Percentiles rank a stretch among this genome's conserved stretches.
These are phyloP conservation scores for Drosophila koepferae DNA, from an alignment of 2,888 invertebrate species.

Conservation along the genomic window DNA sequence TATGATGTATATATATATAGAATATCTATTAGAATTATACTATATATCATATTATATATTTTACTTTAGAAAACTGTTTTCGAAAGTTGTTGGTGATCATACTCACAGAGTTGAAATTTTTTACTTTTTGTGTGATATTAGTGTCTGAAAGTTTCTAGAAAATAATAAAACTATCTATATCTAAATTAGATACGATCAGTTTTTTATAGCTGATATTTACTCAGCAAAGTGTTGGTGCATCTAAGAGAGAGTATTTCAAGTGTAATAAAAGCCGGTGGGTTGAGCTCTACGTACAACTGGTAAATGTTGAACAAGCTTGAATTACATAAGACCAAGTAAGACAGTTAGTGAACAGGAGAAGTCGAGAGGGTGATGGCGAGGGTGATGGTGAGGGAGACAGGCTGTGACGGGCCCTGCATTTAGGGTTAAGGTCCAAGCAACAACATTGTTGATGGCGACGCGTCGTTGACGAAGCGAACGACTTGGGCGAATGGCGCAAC, in stretches of 20 bases:
- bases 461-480: conserved; percentile 29
- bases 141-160: not conserved
- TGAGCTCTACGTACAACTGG: conserved; percentile 51
- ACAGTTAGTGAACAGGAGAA: conserved; percentile 2
- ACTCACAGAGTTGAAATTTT: not conserved
- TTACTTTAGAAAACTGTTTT: too few species aligned
- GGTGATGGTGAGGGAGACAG: conserved; percentile 12
- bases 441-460: conserved; percentile 28
- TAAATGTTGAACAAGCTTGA: conserved; percentile 70
- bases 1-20: too few species aligned
- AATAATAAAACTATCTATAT: not conserved
- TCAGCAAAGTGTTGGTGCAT: not conserved
- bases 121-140: not conserved
- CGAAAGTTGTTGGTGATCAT: not conserved
- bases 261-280: conserved; percentile 45
- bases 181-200: not conserved
- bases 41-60: too few species aligned
- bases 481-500: conserved; percentile 64
- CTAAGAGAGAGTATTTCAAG: conserved; percentile 33
- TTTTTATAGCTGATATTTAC: not conserved
- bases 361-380: conserved; percentile 11
- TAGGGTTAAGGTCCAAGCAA: conserved; percentile 62
- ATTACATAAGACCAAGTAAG: conserved; percentile 46
- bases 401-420: conserved; percentile 36
- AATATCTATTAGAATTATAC: too few species aligned